These are phyloP conservation scores for Clarias fuscus DNA, from an alignment of 2,797 vertebrate species.

Conservation along the genomic window DNA sequence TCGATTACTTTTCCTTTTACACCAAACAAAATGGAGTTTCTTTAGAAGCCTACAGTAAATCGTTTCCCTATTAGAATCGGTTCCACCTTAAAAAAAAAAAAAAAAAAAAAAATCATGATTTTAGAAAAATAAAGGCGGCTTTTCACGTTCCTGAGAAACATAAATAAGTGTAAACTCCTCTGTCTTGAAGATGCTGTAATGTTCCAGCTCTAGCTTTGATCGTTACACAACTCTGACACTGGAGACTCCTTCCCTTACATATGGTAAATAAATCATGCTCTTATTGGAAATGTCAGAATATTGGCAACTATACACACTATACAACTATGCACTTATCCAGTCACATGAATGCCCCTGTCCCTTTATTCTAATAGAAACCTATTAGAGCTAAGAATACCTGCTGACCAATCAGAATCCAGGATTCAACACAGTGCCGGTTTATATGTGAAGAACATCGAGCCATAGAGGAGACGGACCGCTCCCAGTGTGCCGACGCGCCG, in stretches of 20 bases:
- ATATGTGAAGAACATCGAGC: not conserved
- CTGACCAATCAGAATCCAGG: constrained; percentile 4
- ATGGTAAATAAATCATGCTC: not conserved
- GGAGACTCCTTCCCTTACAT: not conserved
- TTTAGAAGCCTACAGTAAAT: no score
- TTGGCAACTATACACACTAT: not conserved
- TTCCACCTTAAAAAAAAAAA: not conserved
- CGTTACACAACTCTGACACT: not conserved
- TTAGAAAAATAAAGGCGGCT: not conserved
- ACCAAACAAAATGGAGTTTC: not conserved
- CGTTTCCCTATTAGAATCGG: not conserved
- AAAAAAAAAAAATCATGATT: no score
- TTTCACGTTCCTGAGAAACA: not conserved
- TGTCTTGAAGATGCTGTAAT: no score
- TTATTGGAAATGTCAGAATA: not conserved
- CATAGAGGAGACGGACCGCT: not conserved
- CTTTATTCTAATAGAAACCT: not conserved
- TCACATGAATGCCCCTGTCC: not conserved
- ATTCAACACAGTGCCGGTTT: not conserved
- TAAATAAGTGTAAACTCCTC: not conserved
- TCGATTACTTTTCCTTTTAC: not conserved
- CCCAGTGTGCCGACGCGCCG: not conserved
- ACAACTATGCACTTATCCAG: not conserved
- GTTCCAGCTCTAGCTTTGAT: not conserved
- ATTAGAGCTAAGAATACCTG: not conserved